Conservation (phyloP, 2,113 vertebrate species). For the Brachirus orientalis region DNA sequence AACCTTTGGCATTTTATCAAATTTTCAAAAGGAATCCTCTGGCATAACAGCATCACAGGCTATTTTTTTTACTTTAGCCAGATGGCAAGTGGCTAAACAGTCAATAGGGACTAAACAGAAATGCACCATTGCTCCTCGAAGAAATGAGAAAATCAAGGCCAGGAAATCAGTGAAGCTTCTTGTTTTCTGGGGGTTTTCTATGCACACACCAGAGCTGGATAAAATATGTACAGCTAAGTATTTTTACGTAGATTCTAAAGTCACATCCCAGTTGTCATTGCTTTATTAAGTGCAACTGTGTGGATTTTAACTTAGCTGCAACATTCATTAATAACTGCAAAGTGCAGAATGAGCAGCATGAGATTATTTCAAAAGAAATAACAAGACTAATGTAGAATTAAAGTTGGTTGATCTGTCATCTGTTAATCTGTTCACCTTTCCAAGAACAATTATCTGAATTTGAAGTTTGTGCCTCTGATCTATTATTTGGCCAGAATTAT, state of each 20-base stretch:
- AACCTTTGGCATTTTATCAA: conserved; percentile 44
- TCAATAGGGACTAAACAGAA: conserved; percentile 57
- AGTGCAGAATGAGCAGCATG: conserved; percentile 14
- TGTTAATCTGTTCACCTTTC: conserved; percentile 11
- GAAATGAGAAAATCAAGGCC: conserved; percentile 44
- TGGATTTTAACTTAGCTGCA: conserved; percentile 2
- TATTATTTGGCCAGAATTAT: conserved; percentile 43
- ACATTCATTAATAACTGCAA: conserved; percentile 13
- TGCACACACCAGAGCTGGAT: not conserved
- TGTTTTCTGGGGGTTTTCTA: not conserved
- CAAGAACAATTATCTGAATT: conserved; percentile 33
- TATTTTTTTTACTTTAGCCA: conserved; percentile 36
- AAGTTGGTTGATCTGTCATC: too few species aligned
- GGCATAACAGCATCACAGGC: conserved; percentile 29
- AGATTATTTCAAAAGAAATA: conserved; percentile 31
- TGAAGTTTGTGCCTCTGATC: conserved; percentile 38
- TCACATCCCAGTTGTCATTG: too few species aligned
- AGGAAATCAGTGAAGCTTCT: conserved; percentile 25
- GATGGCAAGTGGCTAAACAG: conserved; percentile 53
- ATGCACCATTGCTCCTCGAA: conserved; percentile 35
- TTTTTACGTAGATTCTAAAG: too few species aligned
- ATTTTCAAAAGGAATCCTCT: conserved; percentile 33
- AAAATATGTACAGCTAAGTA: conserved; percentile 1
- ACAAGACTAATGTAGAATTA: conserved; percentile 11
- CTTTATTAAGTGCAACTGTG: too few species aligned